These are phyloP conservation scores for Bagarius yarrelli DNA, from an alignment of 2,113 vertebrate genomes.

Conservation along the genomic window DNA sequence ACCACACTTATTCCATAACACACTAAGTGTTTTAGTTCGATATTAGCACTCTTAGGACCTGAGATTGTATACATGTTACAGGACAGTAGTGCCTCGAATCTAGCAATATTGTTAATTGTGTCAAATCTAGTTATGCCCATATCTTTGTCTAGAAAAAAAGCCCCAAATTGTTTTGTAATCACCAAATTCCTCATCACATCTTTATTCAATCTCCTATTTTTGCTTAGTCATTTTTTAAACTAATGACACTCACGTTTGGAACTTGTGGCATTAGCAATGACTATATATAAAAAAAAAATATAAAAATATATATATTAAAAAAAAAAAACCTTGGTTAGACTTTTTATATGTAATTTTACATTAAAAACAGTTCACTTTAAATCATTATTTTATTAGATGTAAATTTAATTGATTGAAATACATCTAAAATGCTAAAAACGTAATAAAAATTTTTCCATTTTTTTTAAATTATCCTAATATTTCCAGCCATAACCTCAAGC, in stretches of 20 bases:
- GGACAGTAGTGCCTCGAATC: not conserved
- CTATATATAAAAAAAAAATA: too few relatives aligned
- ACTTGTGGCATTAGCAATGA: too few relatives aligned
- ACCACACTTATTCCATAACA: not conserved
- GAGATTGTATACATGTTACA: not conserved
- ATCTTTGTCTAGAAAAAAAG: not conserved
- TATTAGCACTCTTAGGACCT: not conserved
- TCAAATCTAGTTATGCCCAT: not conserved
- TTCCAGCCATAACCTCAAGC: too few relatives aligned
- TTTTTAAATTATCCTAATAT: too few relatives aligned
- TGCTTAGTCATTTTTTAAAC: not conserved
- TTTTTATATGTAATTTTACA: too few relatives aligned
- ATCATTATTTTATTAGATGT: too few relatives aligned
- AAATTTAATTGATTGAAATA: too few relatives aligned
- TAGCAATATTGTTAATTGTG: not conserved
- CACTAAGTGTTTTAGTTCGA: slow-evolving; percentile 1
- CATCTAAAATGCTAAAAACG: too few relatives aligned
- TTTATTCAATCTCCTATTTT: not conserved
- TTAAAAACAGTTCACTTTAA: too few relatives aligned
- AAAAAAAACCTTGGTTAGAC: too few relatives aligned
- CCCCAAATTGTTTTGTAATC: not conserved
- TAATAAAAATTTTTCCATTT: too few relatives aligned
- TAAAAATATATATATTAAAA: too few relatives aligned
- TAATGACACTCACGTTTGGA: not conserved
- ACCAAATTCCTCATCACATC: not conserved